Evolutionary conservation across 2,888 invertebrate species (phyloP).

Genomic region (Agonum fuliginosum): DNA sequence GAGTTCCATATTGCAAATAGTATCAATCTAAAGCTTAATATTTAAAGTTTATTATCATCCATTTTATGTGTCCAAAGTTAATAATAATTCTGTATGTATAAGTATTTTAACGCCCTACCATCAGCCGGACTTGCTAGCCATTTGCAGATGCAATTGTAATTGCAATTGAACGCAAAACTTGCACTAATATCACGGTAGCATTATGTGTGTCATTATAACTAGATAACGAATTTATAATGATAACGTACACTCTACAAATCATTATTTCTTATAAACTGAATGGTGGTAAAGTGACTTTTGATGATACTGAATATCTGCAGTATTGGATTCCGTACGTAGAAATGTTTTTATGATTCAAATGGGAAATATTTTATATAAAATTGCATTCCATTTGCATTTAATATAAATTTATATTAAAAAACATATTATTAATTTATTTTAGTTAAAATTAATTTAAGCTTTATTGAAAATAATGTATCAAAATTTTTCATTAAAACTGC

Average conservation of each 20-base stretch:
- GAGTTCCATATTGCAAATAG: too few species aligned
- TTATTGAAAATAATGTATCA: too few species aligned
- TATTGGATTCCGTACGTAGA: neutral
- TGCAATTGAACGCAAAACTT: neutral
- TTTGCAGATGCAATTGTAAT: neutral
- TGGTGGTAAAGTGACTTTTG: slow-evolving; percentile 21
- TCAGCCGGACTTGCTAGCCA: too few species aligned
- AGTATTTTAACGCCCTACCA: too few species aligned
- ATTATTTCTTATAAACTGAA: slow-evolving; percentile 15
- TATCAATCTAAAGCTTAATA: too few species aligned
- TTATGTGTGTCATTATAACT: slow-evolving; percentile 35
- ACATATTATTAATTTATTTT: neutral
- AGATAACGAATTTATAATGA: slow-evolving; percentile 45
- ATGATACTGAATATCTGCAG: slow-evolving; percentile 26
- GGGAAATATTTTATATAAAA: neutral
- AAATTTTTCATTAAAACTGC: too few species aligned
- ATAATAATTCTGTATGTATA: too few species aligned
- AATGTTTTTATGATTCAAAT: slow-evolving; percentile 22
- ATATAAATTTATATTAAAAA: neutral
- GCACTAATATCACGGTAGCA: slow-evolving; percentile 10
- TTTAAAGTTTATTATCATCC: too few species aligned
- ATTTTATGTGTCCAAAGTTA: too few species aligned
- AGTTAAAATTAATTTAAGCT: too few species aligned
- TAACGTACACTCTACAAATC: slow-evolving; percentile 36
- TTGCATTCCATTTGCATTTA: neutral